phyloP scores from a whole-genome alignment of 2,888 invertebrate species.

The Drosophila paucipuncta region DNA sequence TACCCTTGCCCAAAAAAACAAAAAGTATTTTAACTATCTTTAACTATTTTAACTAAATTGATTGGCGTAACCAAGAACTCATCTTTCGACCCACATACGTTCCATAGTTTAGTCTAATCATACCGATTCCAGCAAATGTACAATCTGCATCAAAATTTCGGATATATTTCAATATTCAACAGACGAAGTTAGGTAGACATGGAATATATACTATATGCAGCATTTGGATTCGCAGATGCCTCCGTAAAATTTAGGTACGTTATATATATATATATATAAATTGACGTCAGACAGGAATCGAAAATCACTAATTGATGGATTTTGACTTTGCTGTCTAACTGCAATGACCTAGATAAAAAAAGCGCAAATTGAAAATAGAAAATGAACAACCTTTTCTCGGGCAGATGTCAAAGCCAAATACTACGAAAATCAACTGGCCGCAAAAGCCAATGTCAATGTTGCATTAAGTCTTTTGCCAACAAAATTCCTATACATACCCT shows the following conservation, averaged over 20 bases:
- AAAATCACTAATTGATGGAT: constrained; percentile 15
- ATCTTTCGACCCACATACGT: not conserved
- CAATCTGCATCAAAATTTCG: not conserved
- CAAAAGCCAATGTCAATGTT: constrained; percentile 79
- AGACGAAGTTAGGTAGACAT: not conserved
- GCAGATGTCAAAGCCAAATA: constrained; percentile 64
- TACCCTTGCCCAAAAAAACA: not conserved
- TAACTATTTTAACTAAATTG: not conserved
- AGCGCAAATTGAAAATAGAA: constrained; percentile 52
- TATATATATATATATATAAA: not conserved
- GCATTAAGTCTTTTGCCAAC: constrained; percentile 66
- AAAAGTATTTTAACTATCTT: not conserved
- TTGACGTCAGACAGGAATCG: constrained; percentile 28
- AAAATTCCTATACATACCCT: constrained; percentile 26
- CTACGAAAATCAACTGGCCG: constrained; percentile 41
- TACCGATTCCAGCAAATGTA: not conserved
- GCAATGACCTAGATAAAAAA: constrained; percentile 39
- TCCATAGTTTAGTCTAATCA: not conserved
- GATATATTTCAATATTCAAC: not conserved
- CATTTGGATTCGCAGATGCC: not conserved
- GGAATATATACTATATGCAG: not conserved
- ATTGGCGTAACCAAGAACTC: not conserved
- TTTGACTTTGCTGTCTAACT: constrained; percentile 5
- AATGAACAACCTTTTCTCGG: constrained; percentile 55
- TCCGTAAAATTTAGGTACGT: not conserved